phyloP scores from a whole-genome alignment of 2,797 vertebrate genomes.

The Sylvia borin region DNA sequence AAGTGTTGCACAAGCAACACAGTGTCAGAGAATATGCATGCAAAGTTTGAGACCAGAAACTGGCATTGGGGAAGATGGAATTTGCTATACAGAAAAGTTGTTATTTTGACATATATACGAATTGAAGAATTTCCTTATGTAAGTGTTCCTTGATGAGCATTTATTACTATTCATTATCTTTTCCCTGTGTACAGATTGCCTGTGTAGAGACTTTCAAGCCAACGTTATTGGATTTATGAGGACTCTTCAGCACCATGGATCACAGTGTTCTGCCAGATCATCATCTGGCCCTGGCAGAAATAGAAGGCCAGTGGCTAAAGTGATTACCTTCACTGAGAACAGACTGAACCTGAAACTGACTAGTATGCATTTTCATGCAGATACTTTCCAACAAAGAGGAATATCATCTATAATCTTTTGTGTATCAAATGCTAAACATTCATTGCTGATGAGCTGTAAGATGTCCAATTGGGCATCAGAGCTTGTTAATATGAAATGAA shows the following conservation, averaged over 20 bases:
- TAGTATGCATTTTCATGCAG: neutral
- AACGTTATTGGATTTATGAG: neutral
- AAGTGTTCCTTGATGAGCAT: neutral
- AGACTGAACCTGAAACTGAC: neutral
- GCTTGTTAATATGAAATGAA: neutral
- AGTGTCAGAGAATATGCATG: neutral
- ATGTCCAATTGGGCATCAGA: neutral
- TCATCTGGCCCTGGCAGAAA: neutral
- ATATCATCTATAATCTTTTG: neutral
- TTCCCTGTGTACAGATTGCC: neutral
- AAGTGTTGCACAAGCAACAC: neutral
- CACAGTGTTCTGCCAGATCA: conserved; percentile 12
- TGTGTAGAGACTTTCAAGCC: neutral
- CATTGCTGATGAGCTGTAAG: neutral
- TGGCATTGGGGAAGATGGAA: neutral
- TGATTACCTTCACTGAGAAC: neutral
- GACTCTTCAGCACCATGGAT: neutral
- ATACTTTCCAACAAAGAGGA: neutral
- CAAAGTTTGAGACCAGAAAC: neutral
- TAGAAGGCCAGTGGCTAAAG: neutral
- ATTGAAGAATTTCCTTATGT: neutral
- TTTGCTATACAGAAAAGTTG: neutral
- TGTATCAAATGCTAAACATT: neutral
- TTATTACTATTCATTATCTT: conserved; percentile 2
- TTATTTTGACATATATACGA: neutral